These are phyloP conservation scores for Amphimedon queenslandica DNA, from an alignment of 37 sponge, comb jelly and placozoan species.

Conservation along the genomic window DNA sequence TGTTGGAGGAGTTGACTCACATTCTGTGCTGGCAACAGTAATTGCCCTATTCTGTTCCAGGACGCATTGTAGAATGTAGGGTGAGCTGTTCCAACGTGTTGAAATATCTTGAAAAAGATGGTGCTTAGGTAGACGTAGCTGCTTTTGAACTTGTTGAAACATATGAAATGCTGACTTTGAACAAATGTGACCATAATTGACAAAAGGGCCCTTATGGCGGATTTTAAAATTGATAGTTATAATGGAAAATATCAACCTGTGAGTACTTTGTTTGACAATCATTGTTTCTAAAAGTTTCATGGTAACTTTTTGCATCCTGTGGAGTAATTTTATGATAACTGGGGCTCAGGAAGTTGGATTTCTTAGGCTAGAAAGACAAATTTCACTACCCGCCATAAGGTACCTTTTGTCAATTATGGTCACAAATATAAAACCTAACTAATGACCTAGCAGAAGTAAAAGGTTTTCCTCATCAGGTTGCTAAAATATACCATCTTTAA, in stretches of 20 bases:
- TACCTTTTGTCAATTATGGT: slow-evolving; percentile 14
- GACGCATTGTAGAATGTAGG: slow-evolving; percentile 11
- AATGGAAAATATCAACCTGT: too few relatives aligned
- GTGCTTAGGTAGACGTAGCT: slow-evolving; percentile 14
- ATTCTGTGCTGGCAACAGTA: slow-evolving; percentile 6
- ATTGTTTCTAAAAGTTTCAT: too few relatives aligned
- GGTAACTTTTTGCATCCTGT: too few relatives aligned
- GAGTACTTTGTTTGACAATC: too few relatives aligned
- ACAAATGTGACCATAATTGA: too few relatives aligned
- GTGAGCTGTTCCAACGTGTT: slow-evolving; percentile 10
- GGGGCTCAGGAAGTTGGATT: too few relatives aligned
- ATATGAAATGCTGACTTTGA: neutral
- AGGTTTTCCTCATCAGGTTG: slow-evolving; percentile 20
- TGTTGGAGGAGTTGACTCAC: slow-evolving; percentile 6
- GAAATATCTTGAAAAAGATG: slow-evolving; percentile 4
- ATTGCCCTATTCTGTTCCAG: slow-evolving; percentile 20
- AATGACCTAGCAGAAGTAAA: slow-evolving; percentile 14
- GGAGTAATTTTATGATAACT: too few relatives aligned
- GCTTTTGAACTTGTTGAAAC: slow-evolving; percentile 8
- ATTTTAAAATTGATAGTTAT: too few relatives aligned
- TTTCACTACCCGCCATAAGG: too few relatives aligned
- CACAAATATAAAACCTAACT: too few relatives aligned
- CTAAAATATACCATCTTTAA: slow-evolving; percentile 33
- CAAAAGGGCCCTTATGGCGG: too few relatives aligned
- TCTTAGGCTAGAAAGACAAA: too few relatives aligned